Conservation (phyloP, 2,888 invertebrate species). For the Aleiodes testaceus region DNA sequence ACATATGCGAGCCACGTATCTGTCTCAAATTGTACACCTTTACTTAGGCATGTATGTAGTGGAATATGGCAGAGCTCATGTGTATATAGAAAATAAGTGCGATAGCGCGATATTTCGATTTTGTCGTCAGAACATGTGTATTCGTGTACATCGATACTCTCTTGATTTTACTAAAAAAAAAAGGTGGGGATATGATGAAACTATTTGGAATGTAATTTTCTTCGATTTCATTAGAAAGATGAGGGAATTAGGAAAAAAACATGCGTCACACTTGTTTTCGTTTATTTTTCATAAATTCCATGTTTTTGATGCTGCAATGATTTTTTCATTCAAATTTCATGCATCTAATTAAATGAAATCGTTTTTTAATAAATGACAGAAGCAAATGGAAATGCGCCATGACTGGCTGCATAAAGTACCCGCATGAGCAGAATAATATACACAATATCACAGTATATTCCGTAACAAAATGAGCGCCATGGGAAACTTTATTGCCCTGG, state of each 20-base stretch:
- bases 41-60: neutral
- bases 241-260: no score
- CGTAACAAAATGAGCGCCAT: constrained; percentile 54
- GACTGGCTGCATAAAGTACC: neutral
- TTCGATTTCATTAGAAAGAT: no score
- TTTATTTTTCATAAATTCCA: no score
- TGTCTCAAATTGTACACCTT: constrained; percentile 20
- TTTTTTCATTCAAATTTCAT: no score
- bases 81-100: neutral
- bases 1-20: constrained; percentile 21
- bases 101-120: constrained; percentile 19
- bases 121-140: constrained; percentile 4
- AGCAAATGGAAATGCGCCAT: no score
- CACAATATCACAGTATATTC: neutral
- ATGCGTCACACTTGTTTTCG: no score
- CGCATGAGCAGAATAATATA: constrained; percentile 10
- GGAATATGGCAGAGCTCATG: neutral
- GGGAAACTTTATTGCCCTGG: constrained; percentile 65
- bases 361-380: no score
- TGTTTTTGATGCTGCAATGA: no score
- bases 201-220: no score
- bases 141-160: constrained; percentile 16
- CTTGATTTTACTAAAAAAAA: neutral
- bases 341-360: no score
- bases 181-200: neutral